Base-by-base conservation (phyloP, 2,797 vertebrate genomes). In the Trematocara caparti region DNA sequence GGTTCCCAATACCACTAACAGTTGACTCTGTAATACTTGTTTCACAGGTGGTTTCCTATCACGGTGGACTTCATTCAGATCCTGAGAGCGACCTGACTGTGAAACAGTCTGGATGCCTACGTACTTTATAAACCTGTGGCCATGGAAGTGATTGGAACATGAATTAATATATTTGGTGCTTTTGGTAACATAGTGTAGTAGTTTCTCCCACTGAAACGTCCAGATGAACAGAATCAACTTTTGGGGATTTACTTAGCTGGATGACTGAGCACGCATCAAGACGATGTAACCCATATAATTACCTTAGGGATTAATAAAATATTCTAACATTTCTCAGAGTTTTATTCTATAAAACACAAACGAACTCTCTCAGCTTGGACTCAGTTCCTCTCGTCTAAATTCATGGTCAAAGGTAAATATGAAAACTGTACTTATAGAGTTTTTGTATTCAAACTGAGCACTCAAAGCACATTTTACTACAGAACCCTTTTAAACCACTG, bases 121-220 rank as follows among this genome's bases (percentile, higher is more conserved):
- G 4, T 14, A 17, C 51, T 0, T 55, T 55, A 9, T 17, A 1
- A 55, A 55, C 8, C 51, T 55, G 27, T 55, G 51, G 8, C 47
- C 45, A 48, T 43, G 40, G 40, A 43, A 14, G 49, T 51, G 49
- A 34, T 9, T 34, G 34, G 34, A 51, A 24, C 49, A 24, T 55
- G 51, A 30, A 55, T 30, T 14, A 55, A 9, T 17, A 55, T 30
- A 30, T 55, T 14, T 55, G 51, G 27, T 30, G 51, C 51, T 30
- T 55, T 1, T 55, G 51, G 27, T 55, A 55, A 55, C 2, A 0
- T 9, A 1, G n/a, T 11, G 45, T 0, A 27, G 34, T 24, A 24
- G 24, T 15, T 15, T 15, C 43, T 17, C 43, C 14, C 14, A 8
- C 43, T 45, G 14, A 45, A 8, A 45, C 3, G 12, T 53, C 21